Evolutionary conservation across 1,140 invertebrate genomes (phyloP), one percentile per base, ranked within the genome.

Genomic region (Heliconius melpomene): DNA sequence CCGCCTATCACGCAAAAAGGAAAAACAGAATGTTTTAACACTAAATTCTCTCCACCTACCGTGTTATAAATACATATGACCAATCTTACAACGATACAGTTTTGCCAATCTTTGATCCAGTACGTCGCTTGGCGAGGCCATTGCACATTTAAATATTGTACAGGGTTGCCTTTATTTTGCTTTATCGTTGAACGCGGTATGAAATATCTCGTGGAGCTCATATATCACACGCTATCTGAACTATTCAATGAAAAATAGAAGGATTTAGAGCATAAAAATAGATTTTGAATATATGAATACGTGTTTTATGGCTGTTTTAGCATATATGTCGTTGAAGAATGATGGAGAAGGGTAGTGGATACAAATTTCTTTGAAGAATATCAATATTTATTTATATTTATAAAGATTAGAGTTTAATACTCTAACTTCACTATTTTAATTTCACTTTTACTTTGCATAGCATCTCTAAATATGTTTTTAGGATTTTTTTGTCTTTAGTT

Each of bases 161-260:
- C 60, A 29, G 60, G 13, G 11, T 11, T 29, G 60, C 23, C n/a
- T 66, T 66, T 66, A 66, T 66, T 66, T 66, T 66, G 23, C 60
- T 66, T 66, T 26, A 66, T 66, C 60, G 16, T 66, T 16, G 60
- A 66, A 23, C 26, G 29, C 26, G 16, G 60, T 66, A 66, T 66
- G 26, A 66, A 66, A 66, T 66, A 66, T 66, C 60, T 66, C 23
- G 23, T 66, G 26, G 23, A 66, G 60, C 23, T 66, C 60, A 23
- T 66, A 66, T 29, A 66, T 66, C 60, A 66, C 60, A 16, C 60
- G 60, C 26, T 66, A 66, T 66, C 60, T 66, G 60, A 29, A 66
- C 60, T 66, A n/a, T 66, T 26, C 60, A 66, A 66, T 66, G 60
- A 29, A 66, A 66, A 66, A 66, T 66, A 66, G 60, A 29, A 26